Conservation (phyloP, 2,113 vertebrate species). For the Cnemophilus loriae region DNA sequence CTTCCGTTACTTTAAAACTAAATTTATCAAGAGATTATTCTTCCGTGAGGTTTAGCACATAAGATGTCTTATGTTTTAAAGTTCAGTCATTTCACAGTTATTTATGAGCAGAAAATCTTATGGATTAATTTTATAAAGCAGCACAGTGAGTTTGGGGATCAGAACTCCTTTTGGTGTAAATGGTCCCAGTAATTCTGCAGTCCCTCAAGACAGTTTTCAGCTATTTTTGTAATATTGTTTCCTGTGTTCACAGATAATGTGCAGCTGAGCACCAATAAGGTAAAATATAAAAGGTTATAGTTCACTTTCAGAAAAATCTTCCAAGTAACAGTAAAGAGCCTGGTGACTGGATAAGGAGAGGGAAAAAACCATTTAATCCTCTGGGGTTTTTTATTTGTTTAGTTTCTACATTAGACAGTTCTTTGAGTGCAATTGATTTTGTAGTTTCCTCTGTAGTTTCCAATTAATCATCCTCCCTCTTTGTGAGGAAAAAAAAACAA, state of each 20-base stretch:
- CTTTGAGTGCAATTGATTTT: slow-evolving; percentile 58
- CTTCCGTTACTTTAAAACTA: slow-evolving; percentile 43
- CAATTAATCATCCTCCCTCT: slow-evolving; percentile 36
- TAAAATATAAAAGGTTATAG: background rate
- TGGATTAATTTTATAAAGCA: slow-evolving; percentile 13
- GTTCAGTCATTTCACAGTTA: slow-evolving; percentile 50
- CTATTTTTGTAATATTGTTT: background rate
- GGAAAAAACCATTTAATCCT: background rate
- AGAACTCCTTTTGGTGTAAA: background rate
- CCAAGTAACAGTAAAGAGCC: background rate
- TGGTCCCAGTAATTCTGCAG: background rate
- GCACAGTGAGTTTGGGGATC: background rate
- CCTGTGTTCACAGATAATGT: background rate
- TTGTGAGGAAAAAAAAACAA: slow-evolving; percentile 11
- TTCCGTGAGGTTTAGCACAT: slow-evolving; percentile 37
- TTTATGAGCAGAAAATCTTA: slow-evolving; percentile 39
- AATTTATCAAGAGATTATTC: slow-evolving; percentile 58
- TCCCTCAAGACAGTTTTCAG: background rate
- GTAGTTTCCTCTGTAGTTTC: slow-evolving; percentile 53
- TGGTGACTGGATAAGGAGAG: background rate
- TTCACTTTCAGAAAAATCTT: background rate
- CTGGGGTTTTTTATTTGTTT: background rate
- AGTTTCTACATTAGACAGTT: slow-evolving; percentile 23
- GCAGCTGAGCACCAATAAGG: background rate
- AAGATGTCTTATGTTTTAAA: slow-evolving; percentile 33